phyloP scores from a whole-genome alignment of 2,888 invertebrate species.

The Liodrosophila aerea region DNA sequence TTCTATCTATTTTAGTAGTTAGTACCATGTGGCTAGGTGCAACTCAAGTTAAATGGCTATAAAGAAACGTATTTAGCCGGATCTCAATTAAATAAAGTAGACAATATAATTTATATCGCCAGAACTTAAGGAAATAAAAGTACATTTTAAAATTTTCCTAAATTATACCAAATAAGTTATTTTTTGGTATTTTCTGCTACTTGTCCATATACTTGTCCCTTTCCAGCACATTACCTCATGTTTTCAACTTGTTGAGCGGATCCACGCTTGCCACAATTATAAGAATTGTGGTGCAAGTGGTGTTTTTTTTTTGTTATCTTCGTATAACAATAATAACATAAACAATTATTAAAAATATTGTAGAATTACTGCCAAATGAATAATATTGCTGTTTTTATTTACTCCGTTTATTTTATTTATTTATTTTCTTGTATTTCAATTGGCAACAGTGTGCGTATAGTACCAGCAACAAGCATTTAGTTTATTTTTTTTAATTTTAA shows the following conservation, averaged over 20 bases:
- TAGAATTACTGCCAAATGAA: too few species aligned
- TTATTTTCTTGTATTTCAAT: too few species aligned
- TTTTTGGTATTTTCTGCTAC: conserved; percentile 14
- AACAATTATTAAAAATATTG: too few species aligned
- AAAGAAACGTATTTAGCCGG: too few species aligned
- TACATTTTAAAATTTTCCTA: conserved; percentile 26
- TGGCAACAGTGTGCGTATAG: too few species aligned
- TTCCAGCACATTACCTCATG: conserved; percentile 10
- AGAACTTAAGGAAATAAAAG: neutral
- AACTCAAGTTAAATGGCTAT: conserved; percentile 29
- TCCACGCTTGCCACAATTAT: neutral
- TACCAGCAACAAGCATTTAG: too few species aligned
- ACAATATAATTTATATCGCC: neutral
- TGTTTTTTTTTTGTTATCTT: neutral
- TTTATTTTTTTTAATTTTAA: too few species aligned
- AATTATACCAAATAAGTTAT: conserved; percentile 11
- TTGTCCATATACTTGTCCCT: conserved; percentile 12
- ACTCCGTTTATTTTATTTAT: too few species aligned
- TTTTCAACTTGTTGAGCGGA: conserved; percentile 9
- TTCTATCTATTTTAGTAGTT: conserved; percentile 18
- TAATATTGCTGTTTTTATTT: too few species aligned
- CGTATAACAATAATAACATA: too few species aligned
- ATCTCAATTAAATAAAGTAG: conserved; percentile 45
- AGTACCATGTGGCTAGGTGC: conserved; percentile 54
- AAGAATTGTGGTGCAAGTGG: neutral